Conservation (phyloP, 2,888 invertebrate species). For the Chloroclystis v-ata region DNA sequence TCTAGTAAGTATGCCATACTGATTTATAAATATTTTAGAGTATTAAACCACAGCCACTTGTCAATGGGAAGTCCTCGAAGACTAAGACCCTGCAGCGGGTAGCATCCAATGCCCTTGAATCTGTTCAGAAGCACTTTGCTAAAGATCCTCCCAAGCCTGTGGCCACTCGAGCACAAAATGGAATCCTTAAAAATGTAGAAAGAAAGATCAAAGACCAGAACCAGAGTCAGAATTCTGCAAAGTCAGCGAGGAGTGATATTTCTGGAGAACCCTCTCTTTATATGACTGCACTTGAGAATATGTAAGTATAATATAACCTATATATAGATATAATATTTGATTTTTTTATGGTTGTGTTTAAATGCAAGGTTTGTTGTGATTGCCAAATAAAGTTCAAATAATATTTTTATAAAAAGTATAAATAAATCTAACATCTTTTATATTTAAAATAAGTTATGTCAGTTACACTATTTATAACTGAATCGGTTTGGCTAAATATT, state of each 20-base stretch:
- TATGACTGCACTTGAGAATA: constrained; percentile 86
- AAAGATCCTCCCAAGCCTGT: constrained; percentile 58
- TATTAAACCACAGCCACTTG: constrained; percentile 52
- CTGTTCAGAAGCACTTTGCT: constrained; percentile 63
- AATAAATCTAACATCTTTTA: too few relatives aligned
- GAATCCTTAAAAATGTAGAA: constrained; percentile 66
- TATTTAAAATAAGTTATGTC: too few relatives aligned
- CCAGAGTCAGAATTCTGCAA: constrained; percentile 54
- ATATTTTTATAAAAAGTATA: too few relatives aligned
- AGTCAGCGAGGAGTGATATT: constrained; percentile 80
- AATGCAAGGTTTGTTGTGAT: too few relatives aligned
- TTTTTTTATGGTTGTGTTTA: too few relatives aligned
- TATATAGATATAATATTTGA: too few relatives aligned
- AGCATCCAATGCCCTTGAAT: constrained; percentile 59
- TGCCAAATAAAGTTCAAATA: too few relatives aligned
- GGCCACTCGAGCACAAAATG: constrained; percentile 58
- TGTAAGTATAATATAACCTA: constrained; percentile 74
- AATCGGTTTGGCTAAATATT: too few relatives aligned
- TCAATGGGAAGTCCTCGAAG: constrained; percentile 66
- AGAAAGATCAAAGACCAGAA: constrained; percentile 55
- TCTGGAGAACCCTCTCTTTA: constrained; percentile 88
- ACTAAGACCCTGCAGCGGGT: constrained; percentile 64
- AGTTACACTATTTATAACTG: too few relatives aligned
- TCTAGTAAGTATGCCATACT: too few relatives aligned
- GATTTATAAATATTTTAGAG: constrained; percentile 55